phyloP scores from a whole-genome alignment of 2,113 vertebrate genomes.

The Galbula dea region DNA sequence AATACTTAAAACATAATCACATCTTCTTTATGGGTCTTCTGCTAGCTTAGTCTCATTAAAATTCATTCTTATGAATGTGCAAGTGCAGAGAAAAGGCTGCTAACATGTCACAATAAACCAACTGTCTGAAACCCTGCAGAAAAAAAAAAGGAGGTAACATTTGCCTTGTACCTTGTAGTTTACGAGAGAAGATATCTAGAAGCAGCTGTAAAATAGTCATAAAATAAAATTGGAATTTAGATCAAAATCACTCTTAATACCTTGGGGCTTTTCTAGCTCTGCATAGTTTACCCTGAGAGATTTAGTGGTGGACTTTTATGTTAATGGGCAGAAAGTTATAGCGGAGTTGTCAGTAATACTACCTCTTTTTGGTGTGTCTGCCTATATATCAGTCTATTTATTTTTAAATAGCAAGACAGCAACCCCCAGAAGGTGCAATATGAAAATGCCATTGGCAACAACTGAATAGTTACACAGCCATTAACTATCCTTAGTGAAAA shows the following conservation, averaged over 20 bases:
- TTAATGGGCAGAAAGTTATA: slow-evolving; percentile 53
- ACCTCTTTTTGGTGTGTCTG: neutral
- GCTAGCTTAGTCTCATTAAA: slow-evolving; percentile 59
- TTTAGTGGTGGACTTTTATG: slow-evolving; percentile 61
- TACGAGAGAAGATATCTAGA: slow-evolving; percentile 44
- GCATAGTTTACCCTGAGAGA: slow-evolving; percentile 64
- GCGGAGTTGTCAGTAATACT: slow-evolving; percentile 38
- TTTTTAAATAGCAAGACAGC: slow-evolving; percentile 50
- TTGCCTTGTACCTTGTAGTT: slow-evolving; percentile 60
- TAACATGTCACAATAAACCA: slow-evolving; percentile 68
- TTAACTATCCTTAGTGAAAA: slow-evolving; percentile 14
- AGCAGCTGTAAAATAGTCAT: slow-evolving; percentile 67
- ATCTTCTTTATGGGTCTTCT: slow-evolving; percentile 67
- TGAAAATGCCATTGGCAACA: slow-evolving; percentile 6
- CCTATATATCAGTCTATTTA: slow-evolving; percentile 64
- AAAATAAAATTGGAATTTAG: slow-evolving; percentile 74
- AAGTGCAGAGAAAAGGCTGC: slow-evolving; percentile 36
- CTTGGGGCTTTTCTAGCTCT: slow-evolving; percentile 62
- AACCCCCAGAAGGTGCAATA: slow-evolving; percentile 20
- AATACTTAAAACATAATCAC: slow-evolving; percentile 64
- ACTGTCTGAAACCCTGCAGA: slow-evolving; percentile 51
- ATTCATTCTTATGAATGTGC: slow-evolving; percentile 44
- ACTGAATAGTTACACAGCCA: neutral
- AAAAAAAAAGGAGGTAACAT: neutral
- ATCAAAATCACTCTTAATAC: slow-evolving; percentile 66